Conservation (phyloP, 2,113 vertebrate species). For the Hypanus sabinus region DNA sequence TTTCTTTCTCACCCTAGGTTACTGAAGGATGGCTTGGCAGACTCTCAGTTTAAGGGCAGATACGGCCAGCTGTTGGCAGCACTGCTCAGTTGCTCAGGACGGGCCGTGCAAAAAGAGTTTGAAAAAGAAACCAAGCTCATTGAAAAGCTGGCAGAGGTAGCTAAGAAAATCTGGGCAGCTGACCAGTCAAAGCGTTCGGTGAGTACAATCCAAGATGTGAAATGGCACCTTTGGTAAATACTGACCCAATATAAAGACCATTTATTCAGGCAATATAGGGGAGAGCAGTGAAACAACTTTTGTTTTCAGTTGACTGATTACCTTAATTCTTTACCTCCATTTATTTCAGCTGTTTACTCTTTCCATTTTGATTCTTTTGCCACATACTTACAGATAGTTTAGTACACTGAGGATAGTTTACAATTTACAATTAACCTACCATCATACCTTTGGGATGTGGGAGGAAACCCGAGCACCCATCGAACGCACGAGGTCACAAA, state of each 20-base stretch:
- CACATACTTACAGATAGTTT: no score
- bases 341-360: no score
- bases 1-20: conserved; percentile 50
- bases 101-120: conserved; percentile 56
- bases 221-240: background rate
- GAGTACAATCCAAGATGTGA: background rate
- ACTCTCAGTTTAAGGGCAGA: conserved; percentile 58
- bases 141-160: conserved; percentile 50
- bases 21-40: conserved; percentile 56
- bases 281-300: background rate
- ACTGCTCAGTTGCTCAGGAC: conserved; percentile 57
- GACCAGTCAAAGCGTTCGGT: conserved; percentile 52
- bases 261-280: background rate
- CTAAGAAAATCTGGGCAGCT: conserved; percentile 51
- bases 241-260: background rate
- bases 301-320: background rate
- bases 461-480: no score
- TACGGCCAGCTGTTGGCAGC: conserved; percentile 57
- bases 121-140: conserved; percentile 54
- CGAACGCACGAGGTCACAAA: no score
- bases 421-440: no score
- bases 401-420: no score
- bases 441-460: no score
- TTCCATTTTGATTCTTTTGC: no score
- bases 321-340: background rate